phyloP scores from a whole-genome alignment of 2,113 vertebrate species.

The Cyanocitta stelleri region DNA sequence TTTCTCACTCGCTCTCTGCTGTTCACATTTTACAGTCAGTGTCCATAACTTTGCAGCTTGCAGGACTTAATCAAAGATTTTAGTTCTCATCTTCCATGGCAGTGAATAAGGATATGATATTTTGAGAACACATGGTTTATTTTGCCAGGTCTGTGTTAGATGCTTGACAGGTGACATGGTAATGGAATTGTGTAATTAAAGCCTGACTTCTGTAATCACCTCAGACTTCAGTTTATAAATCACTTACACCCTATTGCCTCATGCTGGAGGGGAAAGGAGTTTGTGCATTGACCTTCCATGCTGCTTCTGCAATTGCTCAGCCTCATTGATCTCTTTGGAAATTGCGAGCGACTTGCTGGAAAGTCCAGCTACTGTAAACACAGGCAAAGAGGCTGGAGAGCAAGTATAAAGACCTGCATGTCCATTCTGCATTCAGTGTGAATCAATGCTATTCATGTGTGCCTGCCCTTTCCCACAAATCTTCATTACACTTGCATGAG shows the following conservation, averaged over 20 bases:
- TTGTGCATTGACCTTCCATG: background rate
- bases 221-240: conserved; percentile 2
- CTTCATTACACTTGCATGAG: background rate
- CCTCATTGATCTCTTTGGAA: background rate
- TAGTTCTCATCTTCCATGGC: background rate
- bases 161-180: rapidly evolving
- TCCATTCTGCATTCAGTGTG: background rate
- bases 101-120: background rate
- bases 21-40: background rate
- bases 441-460: background rate
- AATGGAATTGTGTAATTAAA: background rate
- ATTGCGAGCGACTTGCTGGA: background rate
- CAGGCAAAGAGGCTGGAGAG: background rate
- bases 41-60: background rate
- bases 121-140: background rate
- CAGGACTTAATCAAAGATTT: background rate
- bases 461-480: conserved; percentile 4
- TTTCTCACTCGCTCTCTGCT: background rate
- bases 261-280: background rate
- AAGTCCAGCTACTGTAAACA: background rate
- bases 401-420: background rate
- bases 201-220: background rate
- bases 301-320: background rate
- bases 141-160: background rate
- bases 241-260: background rate